A percentile compares a stretch with the other conserved stretches of the same genome.
These are phyloP conservation scores for Dendrolimus kikuchii DNA, from an alignment of 1,140 invertebrate species.

Conservation along the genomic window DNA sequence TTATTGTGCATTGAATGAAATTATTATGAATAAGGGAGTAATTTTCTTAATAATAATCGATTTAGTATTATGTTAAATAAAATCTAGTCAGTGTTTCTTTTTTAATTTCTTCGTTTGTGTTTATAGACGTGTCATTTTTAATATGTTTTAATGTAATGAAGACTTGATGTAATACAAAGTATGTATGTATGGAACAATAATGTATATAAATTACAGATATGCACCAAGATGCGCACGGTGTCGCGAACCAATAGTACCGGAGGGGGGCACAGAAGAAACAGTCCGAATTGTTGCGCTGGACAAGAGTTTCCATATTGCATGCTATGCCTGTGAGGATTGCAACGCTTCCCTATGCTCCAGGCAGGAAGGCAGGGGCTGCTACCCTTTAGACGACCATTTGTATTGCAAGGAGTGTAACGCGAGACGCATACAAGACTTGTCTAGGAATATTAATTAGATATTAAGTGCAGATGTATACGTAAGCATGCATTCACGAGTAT, in stretches of 20 bases:
- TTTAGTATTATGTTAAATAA: too few species aligned
- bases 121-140: too few species aligned
- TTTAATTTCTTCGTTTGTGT: too few species aligned
- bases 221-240: conserved; percentile 97
- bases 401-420: conserved; percentile 97
- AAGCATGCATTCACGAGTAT: too few species aligned
- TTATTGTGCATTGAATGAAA: too few species aligned
- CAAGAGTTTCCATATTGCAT: conserved; percentile 96
- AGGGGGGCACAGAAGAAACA: conserved; percentile 94
- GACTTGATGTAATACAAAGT: background rate
- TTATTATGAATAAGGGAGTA: too few species aligned
- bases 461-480: too few species aligned
- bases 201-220: conserved; percentile 72
- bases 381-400: conserved; percentile 96
- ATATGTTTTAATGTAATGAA: too few species aligned
- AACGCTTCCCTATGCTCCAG: conserved; percentile 92
- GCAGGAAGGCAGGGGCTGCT: conserved; percentile 95
- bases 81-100: too few species aligned
- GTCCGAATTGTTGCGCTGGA: conserved; percentile 97
- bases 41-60: too few species aligned
- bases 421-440: conserved; percentile 87
- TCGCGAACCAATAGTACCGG: conserved; percentile 94
- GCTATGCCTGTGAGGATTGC: conserved; percentile 99
- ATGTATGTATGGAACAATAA: background rate
- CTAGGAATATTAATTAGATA: conserved; percentile 78